phyloP scores from a whole-genome alignment of 2,113 vertebrate species.

The Ailuropoda melanoleuca region DNA sequence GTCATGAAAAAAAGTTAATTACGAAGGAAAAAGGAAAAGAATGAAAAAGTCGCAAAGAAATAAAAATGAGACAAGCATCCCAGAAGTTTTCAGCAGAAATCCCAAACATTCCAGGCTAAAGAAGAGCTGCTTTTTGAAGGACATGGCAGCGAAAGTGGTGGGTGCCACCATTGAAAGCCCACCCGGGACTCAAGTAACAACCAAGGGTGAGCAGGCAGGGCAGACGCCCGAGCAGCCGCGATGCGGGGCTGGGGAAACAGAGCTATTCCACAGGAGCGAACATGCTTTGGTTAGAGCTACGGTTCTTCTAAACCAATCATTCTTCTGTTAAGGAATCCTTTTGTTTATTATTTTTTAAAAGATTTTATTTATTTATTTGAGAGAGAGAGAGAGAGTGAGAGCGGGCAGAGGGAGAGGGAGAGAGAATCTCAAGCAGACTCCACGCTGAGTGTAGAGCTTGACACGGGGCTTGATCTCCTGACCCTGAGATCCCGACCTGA shows the following conservation, averaged over 20 bases:
- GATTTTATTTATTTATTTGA: not conserved
- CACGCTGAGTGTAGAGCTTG: not conserved
- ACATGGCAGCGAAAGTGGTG: accelerated
- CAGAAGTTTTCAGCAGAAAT: not conserved
- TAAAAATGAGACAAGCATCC: not conserved
- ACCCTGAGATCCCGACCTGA: not conserved
- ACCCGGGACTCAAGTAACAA: accelerated
- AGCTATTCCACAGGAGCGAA: slow-evolving; percentile 6
- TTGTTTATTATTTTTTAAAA: not conserved
- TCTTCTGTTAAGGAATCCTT: slow-evolving; percentile 32
- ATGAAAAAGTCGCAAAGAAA: not conserved
- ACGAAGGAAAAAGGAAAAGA: not conserved
- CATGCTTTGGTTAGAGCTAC: slow-evolving; percentile 23
- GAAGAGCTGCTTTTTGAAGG: not conserved
- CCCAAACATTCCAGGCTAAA: not conserved
- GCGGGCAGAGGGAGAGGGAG: not conserved
- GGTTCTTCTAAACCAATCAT: slow-evolving; percentile 50
- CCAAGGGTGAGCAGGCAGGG: not conserved
- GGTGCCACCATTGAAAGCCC: accelerated
- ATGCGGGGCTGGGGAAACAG: not conserved
- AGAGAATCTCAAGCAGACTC: not conserved
- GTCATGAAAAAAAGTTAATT: not conserved
- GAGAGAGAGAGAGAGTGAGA: not conserved
- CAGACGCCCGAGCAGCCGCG: accelerated
- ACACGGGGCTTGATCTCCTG: accelerated